Evolutionary conservation across 2,888 invertebrate genomes (phyloP).

Genomic region (Tolmerus cingulatus): DNA sequence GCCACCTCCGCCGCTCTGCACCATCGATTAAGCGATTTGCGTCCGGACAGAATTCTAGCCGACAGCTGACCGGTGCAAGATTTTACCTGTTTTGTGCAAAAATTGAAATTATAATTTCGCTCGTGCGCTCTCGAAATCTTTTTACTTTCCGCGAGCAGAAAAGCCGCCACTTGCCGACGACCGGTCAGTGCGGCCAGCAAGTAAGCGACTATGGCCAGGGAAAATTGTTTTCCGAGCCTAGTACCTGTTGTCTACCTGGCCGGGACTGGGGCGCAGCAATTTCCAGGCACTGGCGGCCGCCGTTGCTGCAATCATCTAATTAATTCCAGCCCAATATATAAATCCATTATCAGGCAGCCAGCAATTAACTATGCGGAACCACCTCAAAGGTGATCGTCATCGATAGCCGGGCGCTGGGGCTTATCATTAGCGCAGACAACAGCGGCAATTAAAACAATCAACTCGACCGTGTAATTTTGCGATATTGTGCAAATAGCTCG

Average conservation of each 20-base stretch:
- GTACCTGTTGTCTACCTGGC: not conserved
- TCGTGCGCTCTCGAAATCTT: not conserved
- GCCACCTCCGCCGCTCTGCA: not conserved
- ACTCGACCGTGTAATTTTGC: slow-evolving; percentile 12
- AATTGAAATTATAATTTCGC: slow-evolving; percentile 36
- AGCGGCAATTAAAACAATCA: slow-evolving; percentile 24
- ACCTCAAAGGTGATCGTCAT: slow-evolving; percentile 45
- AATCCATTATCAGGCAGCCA: slow-evolving; percentile 26
- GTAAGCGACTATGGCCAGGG: not conserved
- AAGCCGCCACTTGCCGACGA: not conserved
- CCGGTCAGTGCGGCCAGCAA: not conserved
- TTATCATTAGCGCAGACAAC: slow-evolving; percentile 1
- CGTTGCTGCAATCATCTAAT: slow-evolving; percentile 23
- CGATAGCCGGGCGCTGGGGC: slow-evolving; percentile 38
- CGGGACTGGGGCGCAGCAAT: not conserved
- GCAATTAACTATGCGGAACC: slow-evolving; percentile 46
- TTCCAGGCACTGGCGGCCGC: not conserved
- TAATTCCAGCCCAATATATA: slow-evolving; percentile 34
- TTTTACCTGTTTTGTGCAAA: not conserved
- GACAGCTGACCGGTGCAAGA: not conserved
- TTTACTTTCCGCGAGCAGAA: not conserved
- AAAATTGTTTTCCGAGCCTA: not conserved
- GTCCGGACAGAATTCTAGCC: not conserved
- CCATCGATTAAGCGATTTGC: not conserved
- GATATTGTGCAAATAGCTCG: slow-evolving; percentile 20